Percentiles rank a stretch among this genome's conserved stretches.
Evolutionary conservation across 2,113 vertebrate genomes (phyloP).

Genomic region (Ancistrus triradiatus): DNA sequence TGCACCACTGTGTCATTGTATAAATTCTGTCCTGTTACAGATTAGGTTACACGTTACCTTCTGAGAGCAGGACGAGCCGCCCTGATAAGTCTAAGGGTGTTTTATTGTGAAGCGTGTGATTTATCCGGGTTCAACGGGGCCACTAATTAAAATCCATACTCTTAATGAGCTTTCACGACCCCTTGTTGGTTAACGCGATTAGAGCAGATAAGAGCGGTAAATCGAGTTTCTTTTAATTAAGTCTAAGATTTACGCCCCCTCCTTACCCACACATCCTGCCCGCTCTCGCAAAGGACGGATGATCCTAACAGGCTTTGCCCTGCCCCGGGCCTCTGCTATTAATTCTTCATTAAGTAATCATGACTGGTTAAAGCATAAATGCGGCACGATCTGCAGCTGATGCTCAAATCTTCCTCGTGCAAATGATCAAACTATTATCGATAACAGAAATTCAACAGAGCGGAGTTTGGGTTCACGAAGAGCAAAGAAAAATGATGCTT

Average conservation of each 20-base stretch:
- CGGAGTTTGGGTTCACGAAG: no score
- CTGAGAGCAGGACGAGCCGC: no score
- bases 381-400: no score
- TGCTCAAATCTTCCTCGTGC: no score
- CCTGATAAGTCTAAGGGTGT: constrained; percentile 13
- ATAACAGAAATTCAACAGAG: no score
- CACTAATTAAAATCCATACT: constrained; percentile 49
- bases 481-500: no score
- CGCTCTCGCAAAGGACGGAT: constrained; percentile 1
- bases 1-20: no score
- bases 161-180: constrained; percentile 42
- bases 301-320: constrained; percentile 12
- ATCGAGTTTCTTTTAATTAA: constrained; percentile 49
- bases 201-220: constrained; percentile 42
- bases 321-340: constrained; percentile 10
- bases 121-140: constrained; percentile 32
- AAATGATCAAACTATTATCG: no score
- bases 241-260: constrained; percentile 38
- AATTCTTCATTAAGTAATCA: constrained; percentile 33
- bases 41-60: no score
- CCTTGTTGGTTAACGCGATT: constrained; percentile 48
- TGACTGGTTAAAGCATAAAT: not conserved
- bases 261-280: not conserved
- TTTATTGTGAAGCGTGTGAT: constrained; percentile 31
- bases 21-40: no score